Evolutionary conservation across 1,140 invertebrate genomes (phyloP), one percentile per base, ranked within the genome.

Genomic region (Tachypleus tridentatus): DNA sequence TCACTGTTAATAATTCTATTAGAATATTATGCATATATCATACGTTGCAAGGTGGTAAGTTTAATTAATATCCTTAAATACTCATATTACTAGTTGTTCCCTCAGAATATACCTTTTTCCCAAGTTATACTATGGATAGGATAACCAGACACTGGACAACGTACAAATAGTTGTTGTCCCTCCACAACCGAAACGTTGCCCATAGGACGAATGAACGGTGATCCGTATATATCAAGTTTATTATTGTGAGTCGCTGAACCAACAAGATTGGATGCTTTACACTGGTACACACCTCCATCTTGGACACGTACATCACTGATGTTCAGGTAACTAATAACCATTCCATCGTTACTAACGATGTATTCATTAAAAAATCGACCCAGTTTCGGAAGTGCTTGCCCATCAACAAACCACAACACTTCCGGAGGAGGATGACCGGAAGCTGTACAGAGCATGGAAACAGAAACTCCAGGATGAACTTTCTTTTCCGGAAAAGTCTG

Each of bases 401-500:
- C 78, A 65, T 79, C 78, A 5, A 80, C 71, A 0, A 69, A 72
- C 79, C 79, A 80, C 3, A 69, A 69, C 11, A 80, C 72, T 54
- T 58, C 81, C 61, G 89, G 89, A 49, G 87, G 72, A 11, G 78
- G 89, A 77, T 90, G 91, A 61, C 89, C 89, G 59, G 86, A 82
- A 65, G 88, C 87, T 53, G 84, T 87, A 75, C 90, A 93, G 76
- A 89, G 88, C 62, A 93, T 78, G 61, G 87, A 88, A 57, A 91
- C 86, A 61, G 86, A 83, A 11, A 87, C 86, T 10, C 88, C 89
- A 3, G 86, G 86, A 70, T 90, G 86, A 57, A 91, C 77, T 58
- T 87, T 90, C 76, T 89, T 87, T 74, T 89, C 87, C 70, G 88
- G 87, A 76, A 91, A 91, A 66, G 84, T 87, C 73, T 89, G 88